phyloP scores from a whole-genome alignment of 2,888 invertebrate genomes.

The Prostheceraeus crozeri region DNA sequence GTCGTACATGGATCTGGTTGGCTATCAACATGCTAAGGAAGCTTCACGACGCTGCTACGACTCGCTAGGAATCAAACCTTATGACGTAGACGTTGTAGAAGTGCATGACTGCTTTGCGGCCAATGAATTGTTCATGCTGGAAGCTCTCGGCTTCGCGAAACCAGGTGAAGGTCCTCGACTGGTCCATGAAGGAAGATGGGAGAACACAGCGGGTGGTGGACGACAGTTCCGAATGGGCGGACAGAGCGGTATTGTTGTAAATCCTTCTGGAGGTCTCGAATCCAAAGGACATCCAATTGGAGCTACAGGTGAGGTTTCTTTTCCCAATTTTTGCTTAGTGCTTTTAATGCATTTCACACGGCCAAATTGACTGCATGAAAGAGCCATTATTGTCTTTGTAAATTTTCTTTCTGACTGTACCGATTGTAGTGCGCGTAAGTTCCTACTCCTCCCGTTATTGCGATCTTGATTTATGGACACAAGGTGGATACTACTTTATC shows the following conservation, averaged over 20 bases:
- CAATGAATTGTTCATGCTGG: constrained; percentile 42
- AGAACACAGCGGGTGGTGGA: constrained; percentile 45
- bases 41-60: constrained; percentile 27
- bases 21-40: constrained; percentile 5
- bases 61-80: constrained; percentile 33
- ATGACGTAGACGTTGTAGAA: constrained; percentile 46
- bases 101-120: constrained; percentile 43
- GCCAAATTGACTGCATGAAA: no score
- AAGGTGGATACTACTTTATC: no score
- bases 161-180: constrained; percentile 44
- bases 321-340: neutral
- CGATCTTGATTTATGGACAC: no score
- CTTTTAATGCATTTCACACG: no score
- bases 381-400: no score
- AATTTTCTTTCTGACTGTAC: no score
- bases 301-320: constrained; percentile 40
- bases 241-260: constrained; percentile 40
- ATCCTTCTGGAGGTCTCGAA: constrained; percentile 41
- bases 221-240: constrained; percentile 27
- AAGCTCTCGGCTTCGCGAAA: constrained; percentile 43
- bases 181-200: constrained; percentile 46
- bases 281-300: constrained; percentile 42
- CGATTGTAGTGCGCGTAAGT: no score
- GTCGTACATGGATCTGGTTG: constrained; percentile 19
- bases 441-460: no score